A percentile compares a stretch with the other conserved stretches of the same genome.
These are phyloP conservation scores for Andrena haemorrhoa DNA, from an alignment of 2,888 invertebrate species.

Conservation along the genomic window DNA sequence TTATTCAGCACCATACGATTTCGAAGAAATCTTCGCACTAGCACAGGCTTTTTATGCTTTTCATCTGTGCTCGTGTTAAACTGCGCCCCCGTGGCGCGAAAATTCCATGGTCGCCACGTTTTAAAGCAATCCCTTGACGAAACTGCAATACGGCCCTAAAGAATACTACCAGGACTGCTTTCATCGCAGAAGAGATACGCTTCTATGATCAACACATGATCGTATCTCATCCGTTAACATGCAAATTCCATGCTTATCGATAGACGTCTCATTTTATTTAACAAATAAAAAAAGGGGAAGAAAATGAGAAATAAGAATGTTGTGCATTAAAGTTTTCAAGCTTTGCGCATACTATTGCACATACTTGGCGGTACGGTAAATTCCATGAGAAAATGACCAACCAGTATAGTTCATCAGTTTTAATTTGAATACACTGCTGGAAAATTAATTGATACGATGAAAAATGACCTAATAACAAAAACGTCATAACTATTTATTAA, in stretches of 20 bases:
- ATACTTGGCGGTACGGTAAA: not conserved
- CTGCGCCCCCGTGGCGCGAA: constrained; percentile 4
- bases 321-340: constrained; percentile 32
- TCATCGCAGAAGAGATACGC: constrained; percentile 35
- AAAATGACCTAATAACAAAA: constrained; percentile 30
- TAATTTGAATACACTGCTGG: not conserved
- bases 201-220: constrained; percentile 16
- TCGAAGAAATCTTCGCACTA: constrained; percentile 45
- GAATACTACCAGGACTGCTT: constrained; percentile 27
- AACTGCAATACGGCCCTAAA: constrained; percentile 29
- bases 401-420: not conserved
- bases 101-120: constrained; percentile 34
- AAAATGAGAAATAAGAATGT: constrained; percentile 19
- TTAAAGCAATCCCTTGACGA: constrained; percentile 28
- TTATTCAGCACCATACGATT: constrained; percentile 72
- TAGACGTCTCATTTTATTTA: constrained; percentile 14
- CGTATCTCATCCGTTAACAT: constrained; percentile 21
- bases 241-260: constrained; percentile 15
- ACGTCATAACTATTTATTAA: constrained; percentile 32
- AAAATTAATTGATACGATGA: constrained; percentile 30
- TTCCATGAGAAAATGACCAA: constrained; percentile 5
- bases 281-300: not conserved
- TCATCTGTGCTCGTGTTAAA: constrained; percentile 12
- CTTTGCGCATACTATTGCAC: constrained; percentile 13
- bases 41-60: constrained; percentile 17